Conservation (phyloP, 2,797 vertebrate species). For the Tapirus indicus region DNA sequence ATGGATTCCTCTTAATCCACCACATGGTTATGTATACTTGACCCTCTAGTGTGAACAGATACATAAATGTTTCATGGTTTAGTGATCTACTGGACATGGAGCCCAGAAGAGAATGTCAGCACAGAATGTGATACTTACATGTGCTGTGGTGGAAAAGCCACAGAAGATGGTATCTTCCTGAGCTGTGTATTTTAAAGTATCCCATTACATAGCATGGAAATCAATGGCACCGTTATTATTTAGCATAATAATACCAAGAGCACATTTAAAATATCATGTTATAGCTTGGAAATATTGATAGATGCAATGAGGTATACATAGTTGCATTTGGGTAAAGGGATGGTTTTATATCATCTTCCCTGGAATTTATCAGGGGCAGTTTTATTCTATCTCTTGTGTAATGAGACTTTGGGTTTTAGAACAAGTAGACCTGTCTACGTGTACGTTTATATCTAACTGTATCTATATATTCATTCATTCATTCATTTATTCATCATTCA, state of each 20-base stretch:
- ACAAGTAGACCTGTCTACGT: not conserved
- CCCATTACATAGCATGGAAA: conserved; percentile 36
- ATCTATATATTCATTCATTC: not conserved
- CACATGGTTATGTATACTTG: not conserved
- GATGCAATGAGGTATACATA: not conserved
- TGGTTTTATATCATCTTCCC: conserved; percentile 23
- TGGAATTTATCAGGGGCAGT: not conserved
- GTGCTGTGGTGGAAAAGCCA: conserved; percentile 12
- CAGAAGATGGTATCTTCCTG: not conserved
- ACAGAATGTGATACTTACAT: not conserved
- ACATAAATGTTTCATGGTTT: conserved; percentile 20
- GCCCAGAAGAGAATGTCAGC: not conserved
- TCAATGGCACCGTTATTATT: not conserved
- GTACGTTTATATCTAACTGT: not conserved
- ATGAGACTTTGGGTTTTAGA: conserved; percentile 24
- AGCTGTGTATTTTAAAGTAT: not conserved
- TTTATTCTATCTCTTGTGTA: conserved; percentile 3
- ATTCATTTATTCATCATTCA: not conserved
- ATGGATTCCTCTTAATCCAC: not conserved
- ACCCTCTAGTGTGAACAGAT: not conserved
- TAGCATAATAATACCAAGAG: conserved; percentile 35
- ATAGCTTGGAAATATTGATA: conserved; percentile 47
- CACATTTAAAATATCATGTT: conserved; percentile 48
- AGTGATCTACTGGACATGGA: not conserved
- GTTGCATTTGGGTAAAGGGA: not conserved